Percentiles rank a stretch among this genome's conserved stretches.
These are phyloP conservation scores for Cosmorhoe ocellata DNA, from an alignment of 2,888 invertebrate genomes.

Conservation along the genomic window DNA sequence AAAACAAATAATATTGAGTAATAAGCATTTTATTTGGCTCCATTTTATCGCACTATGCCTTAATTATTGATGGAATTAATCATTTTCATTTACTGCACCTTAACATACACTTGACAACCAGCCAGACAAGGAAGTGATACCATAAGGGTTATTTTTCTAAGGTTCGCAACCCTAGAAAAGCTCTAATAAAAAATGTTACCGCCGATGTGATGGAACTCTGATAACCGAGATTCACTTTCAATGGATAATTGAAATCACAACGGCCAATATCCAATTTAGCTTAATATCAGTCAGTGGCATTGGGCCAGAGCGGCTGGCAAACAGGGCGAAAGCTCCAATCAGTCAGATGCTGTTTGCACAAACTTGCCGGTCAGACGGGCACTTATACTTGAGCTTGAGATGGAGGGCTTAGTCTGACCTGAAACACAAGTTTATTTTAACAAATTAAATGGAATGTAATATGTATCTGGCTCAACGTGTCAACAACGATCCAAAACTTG, in stretches of 20 bases:
- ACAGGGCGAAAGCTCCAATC: slow-evolving; percentile 50
- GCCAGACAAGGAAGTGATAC: too few species aligned
- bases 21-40: too few species aligned
- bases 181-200: neutral
- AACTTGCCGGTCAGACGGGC: slow-evolving; percentile 37
- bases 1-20: too few species aligned
- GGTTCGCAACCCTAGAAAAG: too few species aligned
- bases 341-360: slow-evolving; percentile 49
- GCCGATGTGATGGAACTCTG: neutral
- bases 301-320: slow-evolving; percentile 39
- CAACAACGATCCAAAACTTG: too few species aligned
- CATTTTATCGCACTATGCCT: too few species aligned
- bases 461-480: too few species aligned
- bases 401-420: slow-evolving; percentile 27
- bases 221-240: slow-evolving; percentile 12
- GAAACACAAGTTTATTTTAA: slow-evolving; percentile 5
- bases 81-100: too few species aligned
- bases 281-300: slow-evolving; percentile 32
- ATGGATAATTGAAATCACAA: slow-evolving; percentile 21
- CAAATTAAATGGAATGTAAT: too few species aligned
- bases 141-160: too few species aligned
- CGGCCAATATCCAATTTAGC: slow-evolving; percentile 30
- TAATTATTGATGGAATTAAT: too few species aligned
- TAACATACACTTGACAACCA: too few species aligned
- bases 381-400: slow-evolving; percentile 42